Base-by-base conservation (phyloP, 2,888 invertebrate species). In the Dendrolimus houi region DNA sequence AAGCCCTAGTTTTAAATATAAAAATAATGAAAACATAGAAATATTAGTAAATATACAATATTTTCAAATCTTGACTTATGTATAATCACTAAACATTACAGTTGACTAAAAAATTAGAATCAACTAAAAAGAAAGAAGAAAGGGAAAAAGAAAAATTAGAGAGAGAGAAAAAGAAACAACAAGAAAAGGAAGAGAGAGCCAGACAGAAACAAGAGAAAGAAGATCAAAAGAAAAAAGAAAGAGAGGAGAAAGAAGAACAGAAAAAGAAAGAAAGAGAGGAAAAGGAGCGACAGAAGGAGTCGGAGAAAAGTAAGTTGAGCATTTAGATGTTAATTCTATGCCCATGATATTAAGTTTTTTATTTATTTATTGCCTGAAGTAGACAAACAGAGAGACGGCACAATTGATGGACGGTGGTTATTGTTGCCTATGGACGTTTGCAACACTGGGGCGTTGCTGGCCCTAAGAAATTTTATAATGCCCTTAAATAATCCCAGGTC, bases 41-140 rank as follows among this genome's bases (percentile, higher is more conserved):
- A 13, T 53, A 12, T 13, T 12, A 29, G 8, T 64, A 9, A 56
- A 56, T 12, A 14, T 52, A 56, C 40, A 10, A 12, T 54, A 56
- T 58, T 41, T 52, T 53, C 14, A 40, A 52, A 52, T 52, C 41
- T 14, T 55, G 29, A 29, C 29, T 29, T 3, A 29, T 29, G 29
- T 29, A 29, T 17, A 17, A 17, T 29, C 54, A 41, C 41, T 55
- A 56, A 42, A 54, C 17, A 56, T 76, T 78, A 14, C 68, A 93
- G 85, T 56, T 92, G 2, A 92, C 92, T 71, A 94, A 92, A 69
- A 92, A 91, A 71, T 59, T 92, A 54, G 92, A 93, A 71, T 90
- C 85, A 13, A 89, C 90, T 8, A 93, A 92, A 68, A 93, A 89
- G 71, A 90, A 80, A 53, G 92, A 92, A 64, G 92, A 93, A 66